phyloP scores from a whole-genome alignment of 2,113 vertebrate genomes.

The Saguinus imperator region DNA sequence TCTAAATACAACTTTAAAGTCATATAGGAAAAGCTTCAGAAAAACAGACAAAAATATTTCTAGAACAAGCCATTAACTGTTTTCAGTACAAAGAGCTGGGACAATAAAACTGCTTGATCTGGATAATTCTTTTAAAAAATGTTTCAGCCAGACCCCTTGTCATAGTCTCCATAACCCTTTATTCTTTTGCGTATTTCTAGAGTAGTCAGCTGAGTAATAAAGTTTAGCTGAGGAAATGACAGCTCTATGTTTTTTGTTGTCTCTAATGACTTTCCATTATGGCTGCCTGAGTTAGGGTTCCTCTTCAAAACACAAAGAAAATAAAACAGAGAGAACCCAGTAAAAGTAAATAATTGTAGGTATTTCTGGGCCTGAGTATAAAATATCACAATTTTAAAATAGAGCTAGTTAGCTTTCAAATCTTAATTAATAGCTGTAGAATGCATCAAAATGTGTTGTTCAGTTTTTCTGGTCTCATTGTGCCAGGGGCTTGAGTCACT shows the following conservation, averaged over 20 bases:
- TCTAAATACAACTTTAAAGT: background rate
- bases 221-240: background rate
- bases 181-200: background rate
- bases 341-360: constrained; percentile 35
- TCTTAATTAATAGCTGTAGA: background rate
- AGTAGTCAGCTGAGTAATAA: background rate
- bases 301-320: constrained; percentile 17
- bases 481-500: background rate
- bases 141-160: background rate
- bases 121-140: constrained; percentile 11
- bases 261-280: constrained; percentile 48
- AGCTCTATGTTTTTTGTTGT: background rate
- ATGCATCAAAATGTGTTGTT: constrained; percentile 4
- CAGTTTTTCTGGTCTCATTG: background rate
- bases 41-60: background rate
- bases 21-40: background rate
- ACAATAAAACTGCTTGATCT: background rate
- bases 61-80: background rate
- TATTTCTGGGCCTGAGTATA: constrained; percentile 50
- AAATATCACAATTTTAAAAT: constrained; percentile 49
- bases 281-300: constrained; percentile 21
- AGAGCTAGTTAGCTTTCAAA: constrained; percentile 24
- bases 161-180: background rate
- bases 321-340: constrained; percentile 14
- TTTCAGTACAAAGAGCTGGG: constrained; percentile 1